These are phyloP conservation scores for Gasterosteus aculeatus DNA, from an alignment of 2,113 vertebrate species.

Conservation along the genomic window DNA sequence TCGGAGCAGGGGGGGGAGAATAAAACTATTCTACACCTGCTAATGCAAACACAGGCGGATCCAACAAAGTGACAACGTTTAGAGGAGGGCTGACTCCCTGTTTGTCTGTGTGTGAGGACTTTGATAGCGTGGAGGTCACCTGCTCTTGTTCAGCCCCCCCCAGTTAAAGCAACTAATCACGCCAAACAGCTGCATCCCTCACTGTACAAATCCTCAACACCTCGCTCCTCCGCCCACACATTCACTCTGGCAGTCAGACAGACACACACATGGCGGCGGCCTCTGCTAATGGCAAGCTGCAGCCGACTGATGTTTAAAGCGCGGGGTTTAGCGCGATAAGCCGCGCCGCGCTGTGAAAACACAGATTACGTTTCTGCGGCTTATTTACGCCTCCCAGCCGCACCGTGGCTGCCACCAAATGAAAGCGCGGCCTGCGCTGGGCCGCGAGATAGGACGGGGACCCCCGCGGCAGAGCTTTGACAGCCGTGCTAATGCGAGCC, in stretches of 20 bases:
- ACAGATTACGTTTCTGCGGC: slow-evolving; percentile 82
- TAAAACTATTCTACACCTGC: slow-evolving; percentile 31
- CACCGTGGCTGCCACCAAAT: slow-evolving; percentile 66
- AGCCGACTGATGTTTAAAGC: slow-evolving; percentile 71
- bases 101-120: slow-evolving; percentile 21
- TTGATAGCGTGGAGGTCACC: slow-evolving; percentile 55
- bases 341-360: slow-evolving; percentile 81
- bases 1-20: not conserved
- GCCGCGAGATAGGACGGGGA: slow-evolving; percentile 62
- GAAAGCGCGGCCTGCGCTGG: slow-evolving; percentile 71
- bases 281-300: slow-evolving; percentile 61
- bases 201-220: slow-evolving; percentile 72
- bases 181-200: slow-evolving; percentile 71
- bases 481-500: slow-evolving; percentile 76
- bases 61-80: slow-evolving; percentile 17
- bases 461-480: slow-evolving; percentile 68
- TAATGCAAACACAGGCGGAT: slow-evolving; percentile 16
- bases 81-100: not conserved
- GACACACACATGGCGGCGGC: slow-evolving; percentile 32
- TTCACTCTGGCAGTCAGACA: slow-evolving; percentile 52
- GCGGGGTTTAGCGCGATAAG: slow-evolving; percentile 76
- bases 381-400: slow-evolving; percentile 74
- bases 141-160: slow-evolving; percentile 42
- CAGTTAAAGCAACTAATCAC: slow-evolving; percentile 73
- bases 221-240: slow-evolving; percentile 58